Evolutionary conservation across 2,113 vertebrate species (phyloP).

Genomic region (Chelonoidis abingdonii): DNA sequence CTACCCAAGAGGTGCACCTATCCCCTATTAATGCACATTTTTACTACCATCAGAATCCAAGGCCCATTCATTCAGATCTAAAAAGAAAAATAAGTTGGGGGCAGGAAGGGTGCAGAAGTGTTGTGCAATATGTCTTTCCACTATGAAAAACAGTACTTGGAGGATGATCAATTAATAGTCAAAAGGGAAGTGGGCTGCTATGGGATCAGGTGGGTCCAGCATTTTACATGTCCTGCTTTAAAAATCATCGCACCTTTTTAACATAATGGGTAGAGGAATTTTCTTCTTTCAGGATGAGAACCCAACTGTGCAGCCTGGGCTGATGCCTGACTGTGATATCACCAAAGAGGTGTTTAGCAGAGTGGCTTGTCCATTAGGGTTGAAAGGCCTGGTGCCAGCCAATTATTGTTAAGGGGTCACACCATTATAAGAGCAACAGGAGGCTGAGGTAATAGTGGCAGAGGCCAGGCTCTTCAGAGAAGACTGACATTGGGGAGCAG

Average conservation of each 20-base stretch:
- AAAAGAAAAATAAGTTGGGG: not conserved
- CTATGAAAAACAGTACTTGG: not conserved
- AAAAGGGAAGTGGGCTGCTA: not conserved
- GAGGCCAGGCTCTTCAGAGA: too few species aligned
- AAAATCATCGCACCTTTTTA: not conserved
- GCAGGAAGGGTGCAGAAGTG: not conserved
- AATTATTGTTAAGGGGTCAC: too few species aligned
- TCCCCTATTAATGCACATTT: not conserved
- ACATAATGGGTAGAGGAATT: not conserved
- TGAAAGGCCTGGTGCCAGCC: too few species aligned
- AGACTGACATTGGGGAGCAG: too few species aligned
- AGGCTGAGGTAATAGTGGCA: too few species aligned
- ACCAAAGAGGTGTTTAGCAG: too few species aligned
- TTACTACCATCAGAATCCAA: not conserved
- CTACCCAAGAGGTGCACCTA: not conserved
- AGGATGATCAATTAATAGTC: not conserved
- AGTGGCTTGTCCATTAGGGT: not conserved
- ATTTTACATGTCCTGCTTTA: not conserved
- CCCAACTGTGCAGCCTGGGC: not conserved
- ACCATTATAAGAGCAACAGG: too few species aligned
- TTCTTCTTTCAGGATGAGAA: not conserved
- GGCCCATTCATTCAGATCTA: not conserved
- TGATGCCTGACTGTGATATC: not conserved
- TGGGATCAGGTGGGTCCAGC: not conserved
- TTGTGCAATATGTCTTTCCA: not conserved